A percentile compares a stretch with the other conserved stretches of the same genome.
Conservation (phyloP, 2,797 vertebrate genomes). For the Acanthurus leucopareius region DNA sequence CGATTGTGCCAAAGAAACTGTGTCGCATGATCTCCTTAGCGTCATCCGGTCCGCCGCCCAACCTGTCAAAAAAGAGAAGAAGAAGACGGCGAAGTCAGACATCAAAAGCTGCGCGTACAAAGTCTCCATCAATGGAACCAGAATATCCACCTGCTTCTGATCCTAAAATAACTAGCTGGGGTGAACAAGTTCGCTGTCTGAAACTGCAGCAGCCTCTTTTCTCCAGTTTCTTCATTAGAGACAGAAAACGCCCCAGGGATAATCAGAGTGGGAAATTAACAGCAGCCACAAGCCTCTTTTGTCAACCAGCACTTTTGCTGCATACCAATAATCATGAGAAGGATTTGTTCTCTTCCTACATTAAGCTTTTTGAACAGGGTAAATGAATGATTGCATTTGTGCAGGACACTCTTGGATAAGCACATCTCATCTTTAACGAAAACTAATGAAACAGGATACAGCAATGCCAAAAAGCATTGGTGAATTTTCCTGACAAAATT, state of each 20-base stretch:
- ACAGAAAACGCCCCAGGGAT: conserved; percentile 53
- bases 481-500: no score
- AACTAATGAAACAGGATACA: not conserved
- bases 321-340: conserved; percentile 16
- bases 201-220: conserved; percentile 55
- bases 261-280: conserved; percentile 37
- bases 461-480: no score
- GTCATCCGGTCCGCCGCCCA: conserved; percentile 94
- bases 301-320: conserved; percentile 14
- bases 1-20: conserved; percentile 92
- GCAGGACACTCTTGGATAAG: not conserved
- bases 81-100: conserved; percentile 40
- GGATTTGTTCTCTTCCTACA: not conserved
- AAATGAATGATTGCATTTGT: not conserved
- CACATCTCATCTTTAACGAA: no score
- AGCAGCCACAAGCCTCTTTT: conserved; percentile 24
- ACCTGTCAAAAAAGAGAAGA: conserved; percentile 61
- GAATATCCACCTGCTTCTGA: conserved; percentile 72
- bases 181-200: conserved; percentile 60
- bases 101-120: conserved; percentile 57
- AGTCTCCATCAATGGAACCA: conserved; percentile 67
- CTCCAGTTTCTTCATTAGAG: conserved; percentile 32
- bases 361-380: not conserved
- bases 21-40: conserved; percentile 99
- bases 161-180: conserved; percentile 66